Percentiles rank a stretch among this genome's conserved stretches.
phyloP scores from a whole-genome alignment of 1,140 invertebrate species.

The Elymnias hypermnestra region DNA sequence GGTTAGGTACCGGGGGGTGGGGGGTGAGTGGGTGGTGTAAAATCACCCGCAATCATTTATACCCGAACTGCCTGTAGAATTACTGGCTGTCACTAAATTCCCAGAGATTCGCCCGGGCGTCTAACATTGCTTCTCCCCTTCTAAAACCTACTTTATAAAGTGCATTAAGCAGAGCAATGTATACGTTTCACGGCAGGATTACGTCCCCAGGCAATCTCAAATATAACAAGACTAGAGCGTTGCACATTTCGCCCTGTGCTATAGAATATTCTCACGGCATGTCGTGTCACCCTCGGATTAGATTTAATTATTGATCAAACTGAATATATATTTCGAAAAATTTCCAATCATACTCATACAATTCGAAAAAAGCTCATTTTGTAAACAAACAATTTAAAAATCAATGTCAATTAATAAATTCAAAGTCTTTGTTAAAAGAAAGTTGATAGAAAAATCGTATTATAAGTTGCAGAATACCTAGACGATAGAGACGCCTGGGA shows the following conservation, averaged over 20 bases:
- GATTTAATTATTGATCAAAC: slow-evolving; percentile 1
- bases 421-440: too few relatives aligned
- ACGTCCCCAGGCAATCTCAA: slow-evolving; percentile 20
- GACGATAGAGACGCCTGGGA: too few relatives aligned
- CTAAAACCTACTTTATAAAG: slow-evolving; percentile 7
- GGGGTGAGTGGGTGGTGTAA: slow-evolving; percentile 52
- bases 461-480: too few relatives aligned
- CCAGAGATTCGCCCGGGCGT: slow-evolving; percentile 20
- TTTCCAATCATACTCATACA: too few relatives aligned
- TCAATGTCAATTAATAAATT: too few relatives aligned
- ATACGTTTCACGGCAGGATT: slow-evolving; percentile 9
- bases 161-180: slow-evolving; percentile 23
- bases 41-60: slow-evolving; percentile 75
- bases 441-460: too few relatives aligned
- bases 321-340: too few relatives aligned
- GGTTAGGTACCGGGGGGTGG: slow-evolving; percentile 36
- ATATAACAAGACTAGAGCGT: slow-evolving; percentile 28
- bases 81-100: slow-evolving; percentile 65
- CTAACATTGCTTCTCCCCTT: slow-evolving; percentile 16
- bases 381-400: too few relatives aligned
- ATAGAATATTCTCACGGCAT: slow-evolving; percentile 27
- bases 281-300: slow-evolving; percentile 11
- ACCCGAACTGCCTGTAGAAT: slow-evolving; percentile 71
- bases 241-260: slow-evolving; percentile 30
- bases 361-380: too few relatives aligned